A percentile compares a stretch with the other conserved stretches of the same genome.
Evolutionary conservation across 2,113 vertebrate species (phyloP).

Genomic region (Rhineura floridana): DNA sequence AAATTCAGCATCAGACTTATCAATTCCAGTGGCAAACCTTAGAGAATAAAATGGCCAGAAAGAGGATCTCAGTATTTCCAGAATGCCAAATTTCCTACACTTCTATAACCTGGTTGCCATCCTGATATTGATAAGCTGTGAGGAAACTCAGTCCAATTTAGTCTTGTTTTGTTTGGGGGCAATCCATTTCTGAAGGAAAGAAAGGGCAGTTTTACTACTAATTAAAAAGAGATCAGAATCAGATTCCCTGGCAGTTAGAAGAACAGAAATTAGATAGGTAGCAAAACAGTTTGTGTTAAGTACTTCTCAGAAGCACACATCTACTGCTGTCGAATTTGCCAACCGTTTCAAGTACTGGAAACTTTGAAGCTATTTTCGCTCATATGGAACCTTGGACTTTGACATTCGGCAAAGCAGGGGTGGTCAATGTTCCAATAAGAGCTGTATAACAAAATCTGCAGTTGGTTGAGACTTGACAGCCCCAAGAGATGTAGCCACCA

Average conservation of each 20-base stretch:
- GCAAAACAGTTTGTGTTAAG: slow-evolving; percentile 39
- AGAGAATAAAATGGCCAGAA: slow-evolving; percentile 5
- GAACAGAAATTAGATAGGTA: slow-evolving; percentile 32
- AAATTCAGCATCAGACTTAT: neutral
- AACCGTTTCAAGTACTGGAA: slow-evolving; percentile 32
- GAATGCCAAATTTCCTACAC: slow-evolving; percentile 11
- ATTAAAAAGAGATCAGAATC: slow-evolving; percentile 2
- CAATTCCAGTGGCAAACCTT: neutral
- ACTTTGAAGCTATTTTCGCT: slow-evolving; percentile 28
- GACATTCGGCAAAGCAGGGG: too few species aligned
- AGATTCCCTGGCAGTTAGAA: neutral
- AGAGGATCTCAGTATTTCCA: neutral
- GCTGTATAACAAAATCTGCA: too few species aligned
- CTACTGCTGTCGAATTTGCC: slow-evolving; percentile 12
- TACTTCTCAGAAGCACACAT: slow-evolving; percentile 23
- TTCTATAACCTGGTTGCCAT: neutral
- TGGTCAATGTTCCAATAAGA: too few species aligned
- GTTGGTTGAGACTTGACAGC: neutral
- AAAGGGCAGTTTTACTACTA: slow-evolving; percentile 18
- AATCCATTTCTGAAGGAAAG: neutral
- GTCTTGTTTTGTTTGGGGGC: neutral
- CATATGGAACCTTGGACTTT: too few species aligned
- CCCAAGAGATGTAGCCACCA: neutral
- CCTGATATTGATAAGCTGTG: rapidly evolving
- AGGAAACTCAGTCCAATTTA: neutral